These are phyloP conservation scores for Hipposideros armiger DNA, from an alignment of 2,113 vertebrate genomes.

Conservation along the genomic window DNA sequence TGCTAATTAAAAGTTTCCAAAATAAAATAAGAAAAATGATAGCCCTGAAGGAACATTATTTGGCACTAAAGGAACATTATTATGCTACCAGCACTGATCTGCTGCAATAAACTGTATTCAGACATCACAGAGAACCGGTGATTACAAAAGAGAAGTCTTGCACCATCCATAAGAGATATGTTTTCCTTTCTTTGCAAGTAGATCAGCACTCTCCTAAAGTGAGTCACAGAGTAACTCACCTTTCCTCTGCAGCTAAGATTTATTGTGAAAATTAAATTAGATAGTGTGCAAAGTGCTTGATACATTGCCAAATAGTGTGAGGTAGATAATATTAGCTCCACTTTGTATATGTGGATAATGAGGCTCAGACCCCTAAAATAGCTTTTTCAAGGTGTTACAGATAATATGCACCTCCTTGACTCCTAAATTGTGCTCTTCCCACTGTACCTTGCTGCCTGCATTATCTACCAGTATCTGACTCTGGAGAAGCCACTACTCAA, in stretches of 20 bases:
- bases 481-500: not conserved
- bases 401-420: not conserved
- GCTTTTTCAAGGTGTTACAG: conserved; percentile 46
- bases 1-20: conserved; percentile 28
- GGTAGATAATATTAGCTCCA: not conserved
- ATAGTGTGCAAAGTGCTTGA: conserved; percentile 41
- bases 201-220: not conserved
- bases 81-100: not conserved
- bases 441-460: not conserved
- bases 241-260: conserved; percentile 55
- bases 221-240: not conserved
- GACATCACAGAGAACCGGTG: not conserved
- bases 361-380: not conserved
- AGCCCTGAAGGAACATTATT: conserved; percentile 36
- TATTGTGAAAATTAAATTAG: conserved; percentile 53
- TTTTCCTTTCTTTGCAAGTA: conserved; percentile 5
- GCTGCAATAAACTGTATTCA: conserved; percentile 11
- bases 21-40: conserved; percentile 46
- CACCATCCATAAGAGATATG: not conserved
- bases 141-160: conserved; percentile 36
- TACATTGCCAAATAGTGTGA: conserved; percentile 3
- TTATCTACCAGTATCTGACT: conserved; percentile 20
- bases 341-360: not conserved
- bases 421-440: conserved; percentile 2
- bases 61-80: conserved; percentile 2